Evolutionary conservation across 2,797 vertebrate genomes (phyloP).

Genomic region (Gymnoscopelus microlampas): DNA sequence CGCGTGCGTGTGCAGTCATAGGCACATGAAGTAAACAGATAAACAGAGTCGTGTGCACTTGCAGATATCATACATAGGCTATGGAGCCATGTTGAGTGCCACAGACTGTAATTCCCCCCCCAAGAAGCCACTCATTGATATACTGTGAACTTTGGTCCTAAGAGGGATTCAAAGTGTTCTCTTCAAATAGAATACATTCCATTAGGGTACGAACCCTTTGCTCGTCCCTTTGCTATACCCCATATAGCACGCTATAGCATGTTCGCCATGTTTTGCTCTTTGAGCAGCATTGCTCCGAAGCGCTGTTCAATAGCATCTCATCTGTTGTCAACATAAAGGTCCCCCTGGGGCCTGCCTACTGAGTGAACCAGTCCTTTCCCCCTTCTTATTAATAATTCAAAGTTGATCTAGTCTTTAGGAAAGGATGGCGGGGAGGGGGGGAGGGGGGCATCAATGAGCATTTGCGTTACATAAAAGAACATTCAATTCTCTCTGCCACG

Average conservation of each 20-base stretch:
- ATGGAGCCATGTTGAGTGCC: background rate
- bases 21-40: no score
- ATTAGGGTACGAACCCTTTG: background rate
- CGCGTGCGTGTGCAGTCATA: no score
- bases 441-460: slow-evolving; percentile 33
- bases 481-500: slow-evolving; percentile 3
- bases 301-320: slow-evolving; percentile 21
- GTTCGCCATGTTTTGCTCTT: background rate
- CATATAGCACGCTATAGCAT: background rate
- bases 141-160: background rate
- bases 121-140: background rate
- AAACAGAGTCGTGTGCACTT: background rate
- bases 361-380: background rate
- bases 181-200: background rate
- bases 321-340: slow-evolving; percentile 3
- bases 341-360: background rate
- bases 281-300: slow-evolving; percentile 11
- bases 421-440: no score
- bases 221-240: background rate
- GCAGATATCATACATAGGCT: no score
- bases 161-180: background rate
- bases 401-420: slow-evolving; percentile 13
- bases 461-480: slow-evolving; percentile 37
- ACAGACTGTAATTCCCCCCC: background rate
- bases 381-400: slow-evolving; percentile 44